These are phyloP conservation scores for Cyprinodon diabolis DNA, from an alignment of 2,797 vertebrate species.

Conservation along the genomic window DNA sequence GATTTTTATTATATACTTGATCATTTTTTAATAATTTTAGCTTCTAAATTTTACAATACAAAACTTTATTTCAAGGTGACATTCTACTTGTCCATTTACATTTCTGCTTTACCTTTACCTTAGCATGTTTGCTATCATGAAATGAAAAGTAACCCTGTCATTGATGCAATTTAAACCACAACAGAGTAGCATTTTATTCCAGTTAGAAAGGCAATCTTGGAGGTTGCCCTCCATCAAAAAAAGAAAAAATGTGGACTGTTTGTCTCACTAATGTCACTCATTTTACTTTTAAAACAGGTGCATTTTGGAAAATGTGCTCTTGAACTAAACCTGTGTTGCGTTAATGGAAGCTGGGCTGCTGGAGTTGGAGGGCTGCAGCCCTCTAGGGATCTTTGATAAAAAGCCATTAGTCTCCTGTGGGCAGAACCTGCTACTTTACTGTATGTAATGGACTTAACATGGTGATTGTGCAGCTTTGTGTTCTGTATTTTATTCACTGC, in stretches of 20 bases:
- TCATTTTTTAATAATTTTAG: neutral
- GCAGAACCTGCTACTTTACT: conserved; percentile 57
- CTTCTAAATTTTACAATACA: too few relatives aligned
- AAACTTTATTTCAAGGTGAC: neutral
- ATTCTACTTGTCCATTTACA: neutral
- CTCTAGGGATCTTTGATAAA: conserved; percentile 72
- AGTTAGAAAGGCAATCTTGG: conserved; percentile 35
- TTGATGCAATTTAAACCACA: conserved; percentile 40
- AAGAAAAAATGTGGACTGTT: conserved; percentile 56
- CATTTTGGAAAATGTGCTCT: conserved; percentile 69
- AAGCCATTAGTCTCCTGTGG: conserved; percentile 76
- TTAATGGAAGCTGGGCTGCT: conserved; percentile 67
- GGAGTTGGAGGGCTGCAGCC: conserved; percentile 57
- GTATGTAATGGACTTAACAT: conserved; percentile 69
- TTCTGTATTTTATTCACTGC: conserved; percentile 52
- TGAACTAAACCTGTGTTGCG: conserved; percentile 57
- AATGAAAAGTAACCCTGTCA: conserved; percentile 29
- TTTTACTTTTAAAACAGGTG: conserved; percentile 75
- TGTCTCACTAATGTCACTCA: conserved; percentile 68
- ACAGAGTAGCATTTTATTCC: conserved; percentile 34
- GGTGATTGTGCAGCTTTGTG: conserved; percentile 42
- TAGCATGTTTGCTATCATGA: conserved; percentile 32
- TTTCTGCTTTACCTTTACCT: conserved; percentile 2
- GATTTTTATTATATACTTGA: neutral
- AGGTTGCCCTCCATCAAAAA: conserved; percentile 47